Percentiles rank a stretch among this genome's conserved stretches.
phyloP scores from a whole-genome alignment of 2,113 vertebrate species.

The Cinclus mexicanus region DNA sequence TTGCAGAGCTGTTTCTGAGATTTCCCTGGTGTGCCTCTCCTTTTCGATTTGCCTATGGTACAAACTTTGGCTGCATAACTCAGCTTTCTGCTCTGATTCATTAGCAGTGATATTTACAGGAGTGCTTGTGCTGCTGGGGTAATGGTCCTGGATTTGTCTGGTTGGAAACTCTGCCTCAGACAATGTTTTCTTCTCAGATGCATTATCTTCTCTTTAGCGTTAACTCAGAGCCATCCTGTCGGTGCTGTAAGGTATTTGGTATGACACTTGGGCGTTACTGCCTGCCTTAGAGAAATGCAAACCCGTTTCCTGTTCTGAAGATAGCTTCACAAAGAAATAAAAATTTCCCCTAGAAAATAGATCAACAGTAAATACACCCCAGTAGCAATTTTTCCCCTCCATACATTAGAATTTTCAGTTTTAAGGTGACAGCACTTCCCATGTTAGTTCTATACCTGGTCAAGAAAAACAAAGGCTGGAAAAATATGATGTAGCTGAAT shows the following conservation, averaged over 20 bases:
- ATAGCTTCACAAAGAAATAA: background rate
- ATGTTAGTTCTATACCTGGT: background rate
- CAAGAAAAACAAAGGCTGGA: background rate
- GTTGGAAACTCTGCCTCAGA: background rate
- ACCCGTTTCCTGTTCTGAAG: background rate
- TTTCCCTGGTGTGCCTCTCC: background rate
- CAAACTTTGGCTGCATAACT: background rate
- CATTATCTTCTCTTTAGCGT: background rate
- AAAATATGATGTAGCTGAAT: background rate
- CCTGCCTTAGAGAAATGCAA: background rate
- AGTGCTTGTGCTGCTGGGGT: background rate
- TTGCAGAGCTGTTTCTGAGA: background rate
- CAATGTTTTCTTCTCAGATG: background rate
- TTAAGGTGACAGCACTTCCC: background rate
- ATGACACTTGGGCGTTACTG: background rate
- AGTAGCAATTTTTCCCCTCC: fast-evolving
- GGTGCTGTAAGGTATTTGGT: background rate
- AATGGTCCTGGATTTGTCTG: background rate
- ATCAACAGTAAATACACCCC: background rate
- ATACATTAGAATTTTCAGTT: background rate
- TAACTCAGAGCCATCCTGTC: background rate
- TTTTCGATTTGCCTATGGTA: background rate
- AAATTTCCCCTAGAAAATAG: background rate
- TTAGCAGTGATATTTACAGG: background rate
- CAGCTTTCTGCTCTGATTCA: background rate